phyloP scores from a whole-genome alignment of 2,113 vertebrate species.

The Gallinago paraguaiae region DNA sequence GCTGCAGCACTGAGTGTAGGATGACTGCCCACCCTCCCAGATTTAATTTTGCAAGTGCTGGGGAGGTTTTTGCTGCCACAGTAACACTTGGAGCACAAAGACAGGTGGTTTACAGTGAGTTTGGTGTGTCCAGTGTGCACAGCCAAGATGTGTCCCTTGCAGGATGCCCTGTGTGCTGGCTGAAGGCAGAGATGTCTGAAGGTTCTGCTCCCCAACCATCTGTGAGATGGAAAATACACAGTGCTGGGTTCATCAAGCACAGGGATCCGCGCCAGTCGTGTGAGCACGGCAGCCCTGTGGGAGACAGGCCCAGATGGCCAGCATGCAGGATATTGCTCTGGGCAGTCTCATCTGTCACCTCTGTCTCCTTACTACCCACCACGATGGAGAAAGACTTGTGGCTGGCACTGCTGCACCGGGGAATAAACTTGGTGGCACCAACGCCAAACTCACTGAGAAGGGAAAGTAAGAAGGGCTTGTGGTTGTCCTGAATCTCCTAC shows the following conservation, averaged over 20 bases:
- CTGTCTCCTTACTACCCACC: not conserved
- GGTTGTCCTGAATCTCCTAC: not conserved
- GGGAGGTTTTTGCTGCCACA: not conserved
- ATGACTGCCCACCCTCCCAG: not conserved
- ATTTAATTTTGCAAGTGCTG: not conserved
- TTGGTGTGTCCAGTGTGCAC: not conserved
- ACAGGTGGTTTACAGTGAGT: not conserved
- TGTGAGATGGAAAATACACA: not conserved
- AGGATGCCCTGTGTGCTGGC: not conserved
- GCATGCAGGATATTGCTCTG: not conserved
- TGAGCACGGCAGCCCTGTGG: not conserved
- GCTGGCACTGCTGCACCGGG: not conserved
- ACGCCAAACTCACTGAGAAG: not conserved
- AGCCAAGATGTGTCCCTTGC: not conserved
- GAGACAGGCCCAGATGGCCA: not conserved
- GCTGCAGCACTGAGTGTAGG: not conserved
- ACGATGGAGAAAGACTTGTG: not conserved
- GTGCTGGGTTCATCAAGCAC: not conserved
- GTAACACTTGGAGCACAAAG: not conserved
- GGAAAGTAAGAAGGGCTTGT: not conserved
- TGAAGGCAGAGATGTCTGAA: not conserved
- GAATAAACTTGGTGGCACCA: not conserved
- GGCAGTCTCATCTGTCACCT: not conserved
- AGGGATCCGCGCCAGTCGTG: fast-evolving
- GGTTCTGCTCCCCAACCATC: not conserved